These are phyloP conservation scores for Brachyhypopomus gauderio DNA, from an alignment of 2,113 vertebrate genomes.

Conservation along the genomic window DNA sequence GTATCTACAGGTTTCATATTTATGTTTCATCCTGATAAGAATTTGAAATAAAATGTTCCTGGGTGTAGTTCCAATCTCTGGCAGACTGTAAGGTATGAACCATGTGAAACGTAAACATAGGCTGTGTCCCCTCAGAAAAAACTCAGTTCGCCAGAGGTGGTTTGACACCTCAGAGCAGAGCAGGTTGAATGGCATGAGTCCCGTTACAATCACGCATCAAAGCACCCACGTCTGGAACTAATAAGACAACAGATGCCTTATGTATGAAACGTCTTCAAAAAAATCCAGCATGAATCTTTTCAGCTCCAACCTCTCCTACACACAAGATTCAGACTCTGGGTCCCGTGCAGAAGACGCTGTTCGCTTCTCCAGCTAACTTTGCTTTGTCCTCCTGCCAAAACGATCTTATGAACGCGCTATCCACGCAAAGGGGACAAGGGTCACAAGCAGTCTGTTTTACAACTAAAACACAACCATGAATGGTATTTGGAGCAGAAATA, in stretches of 20 bases:
- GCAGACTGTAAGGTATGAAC: slow-evolving; percentile 14
- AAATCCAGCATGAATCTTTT: slow-evolving; percentile 37
- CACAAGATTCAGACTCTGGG: slow-evolving; percentile 56
- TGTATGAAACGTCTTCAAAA: slow-evolving; percentile 28
- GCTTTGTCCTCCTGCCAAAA: neutral
- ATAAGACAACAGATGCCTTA: slow-evolving; percentile 51
- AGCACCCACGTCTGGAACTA: slow-evolving; percentile 47
- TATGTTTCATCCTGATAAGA: neutral
- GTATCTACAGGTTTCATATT: neutral
- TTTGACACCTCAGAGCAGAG: slow-evolving; percentile 5
- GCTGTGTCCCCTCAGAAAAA: slow-evolving; percentile 10
- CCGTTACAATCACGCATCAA: slow-evolving; percentile 44
- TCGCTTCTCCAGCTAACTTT: slow-evolving; percentile 12
- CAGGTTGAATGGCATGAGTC: slow-evolving; percentile 27
- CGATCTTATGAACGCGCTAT: slow-evolving; percentile 27
- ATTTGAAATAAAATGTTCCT: slow-evolving; percentile 8
- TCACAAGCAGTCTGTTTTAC: neutral
- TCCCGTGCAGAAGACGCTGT: slow-evolving; percentile 38
- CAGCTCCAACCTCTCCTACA: slow-evolving; percentile 54
- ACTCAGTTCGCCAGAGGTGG: neutral
- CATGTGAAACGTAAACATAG: slow-evolving; percentile 13
- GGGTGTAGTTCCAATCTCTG: neutral
- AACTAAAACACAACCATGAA: neutral
- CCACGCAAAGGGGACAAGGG: neutral
- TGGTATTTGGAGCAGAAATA: neutral